Percentiles rank a stretch among this genome's conserved stretches.
Evolutionary conservation across 2,888 invertebrate species (phyloP).

Genomic region (Punctoribates punctum): DNA sequence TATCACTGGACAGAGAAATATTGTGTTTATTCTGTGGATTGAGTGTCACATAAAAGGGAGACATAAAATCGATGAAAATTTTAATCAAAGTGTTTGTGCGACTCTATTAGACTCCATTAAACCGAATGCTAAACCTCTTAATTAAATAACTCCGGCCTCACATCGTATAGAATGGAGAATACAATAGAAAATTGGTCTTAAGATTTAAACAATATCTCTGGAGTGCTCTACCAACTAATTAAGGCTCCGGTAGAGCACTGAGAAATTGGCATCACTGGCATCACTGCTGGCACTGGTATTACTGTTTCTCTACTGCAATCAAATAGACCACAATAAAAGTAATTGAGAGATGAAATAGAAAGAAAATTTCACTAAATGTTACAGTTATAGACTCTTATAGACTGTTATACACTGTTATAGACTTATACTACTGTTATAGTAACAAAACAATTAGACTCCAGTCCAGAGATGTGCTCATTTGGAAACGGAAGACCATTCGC

Average conservation of each 20-base stretch:
- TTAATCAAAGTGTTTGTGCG: neutral
- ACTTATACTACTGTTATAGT: neutral
- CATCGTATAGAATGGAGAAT: neutral
- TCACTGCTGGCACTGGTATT: neutral
- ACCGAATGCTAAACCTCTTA: conserved; percentile 21
- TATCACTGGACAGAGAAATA: no score
- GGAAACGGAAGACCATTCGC: conserved; percentile 17
- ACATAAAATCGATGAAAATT: neutral
- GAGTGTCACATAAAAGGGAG: neutral
- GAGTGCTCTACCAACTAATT: conserved; percentile 22
- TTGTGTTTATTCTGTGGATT: neutral
- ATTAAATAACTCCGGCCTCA: neutral
- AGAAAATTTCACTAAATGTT: conserved; percentile 27
- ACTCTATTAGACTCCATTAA: neutral
- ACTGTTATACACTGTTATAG: conserved; percentile 9
- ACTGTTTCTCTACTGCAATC: conserved; percentile 1
- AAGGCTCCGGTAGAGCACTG: neutral
- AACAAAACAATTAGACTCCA: conserved; percentile 19
- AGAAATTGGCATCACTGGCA: neutral
- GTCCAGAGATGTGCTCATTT: conserved; percentile 20
- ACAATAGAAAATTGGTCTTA: conserved; percentile 11
- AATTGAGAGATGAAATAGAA: conserved; percentile 10
- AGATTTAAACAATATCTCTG: conserved; percentile 24
- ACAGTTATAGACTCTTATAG: conserved; percentile 7
- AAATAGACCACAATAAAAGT: conserved; percentile 20